phyloP scores from a whole-genome alignment of 2,113 vertebrate species.

The Promerops cafer region DNA sequence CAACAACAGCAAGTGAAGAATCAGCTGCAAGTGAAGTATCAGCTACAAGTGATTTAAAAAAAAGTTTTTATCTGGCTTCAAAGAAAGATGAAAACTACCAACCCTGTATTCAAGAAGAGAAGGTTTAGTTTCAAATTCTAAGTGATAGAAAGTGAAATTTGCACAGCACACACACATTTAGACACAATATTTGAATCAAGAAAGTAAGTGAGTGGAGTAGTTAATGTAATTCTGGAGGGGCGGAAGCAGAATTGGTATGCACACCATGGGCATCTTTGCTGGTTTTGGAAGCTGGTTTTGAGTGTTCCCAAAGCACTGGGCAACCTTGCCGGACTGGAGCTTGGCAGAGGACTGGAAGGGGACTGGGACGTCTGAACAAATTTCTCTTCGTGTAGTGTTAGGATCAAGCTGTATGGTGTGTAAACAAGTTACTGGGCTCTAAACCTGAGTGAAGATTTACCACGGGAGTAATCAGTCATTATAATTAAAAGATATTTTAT shows the following conservation, averaged over 20 bases:
- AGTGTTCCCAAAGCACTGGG: background rate
- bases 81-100: background rate
- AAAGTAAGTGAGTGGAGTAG: background rate
- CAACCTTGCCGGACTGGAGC: background rate
- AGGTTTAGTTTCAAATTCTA: background rate
- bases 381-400: background rate
- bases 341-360: background rate
- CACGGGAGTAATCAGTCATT: background rate
- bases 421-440: background rate
- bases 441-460: background rate
- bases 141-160: background rate
- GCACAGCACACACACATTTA: background rate
- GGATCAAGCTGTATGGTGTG: background rate
- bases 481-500: constrained; percentile 1
- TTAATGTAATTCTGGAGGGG: background rate
- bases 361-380: background rate
- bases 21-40: background rate
- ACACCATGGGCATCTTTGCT: background rate
- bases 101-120: background rate
- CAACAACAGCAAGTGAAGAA: background rate
- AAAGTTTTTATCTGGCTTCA: background rate
- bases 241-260: background rate
- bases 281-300: background rate
- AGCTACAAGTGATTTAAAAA: background rate
- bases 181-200: background rate